A percentile compares a stretch with the other conserved stretches of the same genome.
These are phyloP conservation scores for Leptinotarsa tumamoca DNA, from an alignment of 2,888 invertebrate species.

Conservation along the genomic window DNA sequence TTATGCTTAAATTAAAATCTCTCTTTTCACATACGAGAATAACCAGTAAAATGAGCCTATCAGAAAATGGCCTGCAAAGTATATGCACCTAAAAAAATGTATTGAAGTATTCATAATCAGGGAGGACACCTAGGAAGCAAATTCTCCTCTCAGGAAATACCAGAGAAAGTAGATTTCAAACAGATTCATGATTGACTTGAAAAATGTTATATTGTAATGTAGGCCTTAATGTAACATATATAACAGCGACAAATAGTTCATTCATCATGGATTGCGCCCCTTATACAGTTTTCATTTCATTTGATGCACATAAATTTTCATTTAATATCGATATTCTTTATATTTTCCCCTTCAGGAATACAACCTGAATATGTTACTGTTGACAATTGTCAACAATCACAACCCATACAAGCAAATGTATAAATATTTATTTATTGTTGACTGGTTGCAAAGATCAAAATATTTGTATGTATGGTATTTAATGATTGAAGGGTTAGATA, in stretches of 20 bases:
- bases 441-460: background rate
- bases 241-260: background rate
- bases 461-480: background rate
- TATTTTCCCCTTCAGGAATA: no score
- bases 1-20: constrained; percentile 8
- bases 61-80: background rate
- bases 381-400: background rate
- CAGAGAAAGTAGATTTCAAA: no score
- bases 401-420: background rate
- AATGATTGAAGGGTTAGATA: background rate
- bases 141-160: no score
- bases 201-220: no score
- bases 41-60: background rate
- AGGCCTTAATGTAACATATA: no score
- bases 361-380: no score
- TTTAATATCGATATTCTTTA: no score
- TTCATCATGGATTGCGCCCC: constrained; percentile 35
- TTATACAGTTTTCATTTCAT: background rate
- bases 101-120: constrained; percentile 34
- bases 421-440: background rate
- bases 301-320: no score
- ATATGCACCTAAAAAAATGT: constrained; percentile 35
- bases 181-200: no score
- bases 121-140: no score
- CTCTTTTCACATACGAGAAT: background rate